Evolutionary conservation across 2,888 invertebrate species (phyloP).

Genomic region (Chrysomela aeneicollis): DNA sequence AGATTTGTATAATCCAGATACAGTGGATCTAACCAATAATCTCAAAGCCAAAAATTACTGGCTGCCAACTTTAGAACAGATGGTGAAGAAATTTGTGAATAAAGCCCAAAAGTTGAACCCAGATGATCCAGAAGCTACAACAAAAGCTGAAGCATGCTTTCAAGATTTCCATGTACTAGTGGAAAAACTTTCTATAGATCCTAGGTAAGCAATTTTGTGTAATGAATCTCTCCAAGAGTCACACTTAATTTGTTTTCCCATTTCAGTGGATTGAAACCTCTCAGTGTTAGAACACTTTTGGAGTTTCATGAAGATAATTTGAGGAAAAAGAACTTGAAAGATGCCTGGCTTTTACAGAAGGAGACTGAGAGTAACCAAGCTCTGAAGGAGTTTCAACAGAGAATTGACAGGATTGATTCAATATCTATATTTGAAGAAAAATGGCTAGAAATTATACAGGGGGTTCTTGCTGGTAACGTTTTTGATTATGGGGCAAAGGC

Average conservation of each 20-base stretch:
- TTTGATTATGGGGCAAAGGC: constrained; percentile 98
- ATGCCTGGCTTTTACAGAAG: constrained; percentile 87
- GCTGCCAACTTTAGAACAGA: constrained; percentile 88
- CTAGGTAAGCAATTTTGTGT: constrained; percentile 70
- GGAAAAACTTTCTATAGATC: constrained; percentile 77
- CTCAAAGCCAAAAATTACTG: constrained; percentile 89
- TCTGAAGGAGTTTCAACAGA: constrained; percentile 71
- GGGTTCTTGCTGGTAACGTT: constrained; percentile 86
- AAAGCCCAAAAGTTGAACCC: constrained; percentile 84
- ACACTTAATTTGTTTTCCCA: too few relatives aligned
- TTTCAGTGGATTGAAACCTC: constrained; percentile 66
- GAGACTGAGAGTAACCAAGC: constrained; percentile 86
- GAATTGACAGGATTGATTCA: constrained; percentile 75
- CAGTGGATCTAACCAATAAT: constrained; percentile 87
- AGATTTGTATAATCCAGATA: constrained; percentile 87
- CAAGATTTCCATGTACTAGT: constrained; percentile 83
- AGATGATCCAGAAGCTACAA: constrained; percentile 76
- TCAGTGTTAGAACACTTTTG: constrained; percentile 88
- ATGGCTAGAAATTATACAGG: constrained; percentile 73
- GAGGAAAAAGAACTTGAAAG: constrained; percentile 90
- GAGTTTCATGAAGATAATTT: constrained; percentile 93
- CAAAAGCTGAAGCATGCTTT: constrained; percentile 83
- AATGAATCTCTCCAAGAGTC: constrained; percentile 1
- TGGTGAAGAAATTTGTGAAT: constrained; percentile 83
- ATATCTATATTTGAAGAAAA: constrained; percentile 67